Percentiles rank a stretch among this genome's conserved stretches.
These are phyloP conservation scores for Apamea crenata DNA, from an alignment of 2,888 invertebrate species.

Conservation along the genomic window DNA sequence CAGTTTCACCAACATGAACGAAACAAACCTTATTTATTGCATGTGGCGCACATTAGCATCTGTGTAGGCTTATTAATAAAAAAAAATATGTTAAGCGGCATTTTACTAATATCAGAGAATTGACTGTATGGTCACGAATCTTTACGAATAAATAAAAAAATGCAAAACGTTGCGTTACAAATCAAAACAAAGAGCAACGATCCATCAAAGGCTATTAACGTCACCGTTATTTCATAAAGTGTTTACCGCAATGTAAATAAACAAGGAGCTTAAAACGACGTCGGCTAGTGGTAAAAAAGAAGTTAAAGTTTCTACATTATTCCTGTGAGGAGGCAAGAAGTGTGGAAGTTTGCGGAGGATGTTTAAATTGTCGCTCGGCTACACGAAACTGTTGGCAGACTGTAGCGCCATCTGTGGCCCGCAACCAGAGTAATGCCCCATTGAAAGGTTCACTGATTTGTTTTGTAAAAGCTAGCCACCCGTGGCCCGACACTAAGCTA, in stretches of 20 bases:
- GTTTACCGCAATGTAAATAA: constrained; percentile 72
- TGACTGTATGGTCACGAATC: neutral
- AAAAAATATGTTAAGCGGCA: neutral
- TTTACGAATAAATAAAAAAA: constrained; percentile 9
- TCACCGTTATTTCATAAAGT: constrained; percentile 52
- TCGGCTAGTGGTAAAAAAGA: constrained; percentile 76
- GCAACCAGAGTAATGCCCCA: constrained; percentile 72
- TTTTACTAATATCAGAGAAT: neutral
- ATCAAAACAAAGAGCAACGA: constrained; percentile 31
- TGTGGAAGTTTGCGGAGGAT: constrained; percentile 77
- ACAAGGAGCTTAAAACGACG: constrained; percentile 73
- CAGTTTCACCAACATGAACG: neutral
- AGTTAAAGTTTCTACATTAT: constrained; percentile 83
- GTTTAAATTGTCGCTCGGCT: constrained; percentile 80
- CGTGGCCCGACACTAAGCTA: constrained; percentile 47
- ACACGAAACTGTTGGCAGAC: constrained; percentile 72
- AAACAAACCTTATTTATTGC: neutral
- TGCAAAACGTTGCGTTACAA: constrained; percentile 5
- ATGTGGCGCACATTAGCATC: neutral
- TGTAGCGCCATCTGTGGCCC: constrained; percentile 77
- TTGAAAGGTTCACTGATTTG: constrained; percentile 69
- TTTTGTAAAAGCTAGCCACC: constrained; percentile 56
- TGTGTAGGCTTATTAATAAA: neutral
- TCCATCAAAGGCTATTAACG: constrained; percentile 42
- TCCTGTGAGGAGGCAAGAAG: constrained; percentile 79